Evolutionary conservation across 2,888 invertebrate genomes (phyloP).

Genomic region (Venusia cambrica): DNA sequence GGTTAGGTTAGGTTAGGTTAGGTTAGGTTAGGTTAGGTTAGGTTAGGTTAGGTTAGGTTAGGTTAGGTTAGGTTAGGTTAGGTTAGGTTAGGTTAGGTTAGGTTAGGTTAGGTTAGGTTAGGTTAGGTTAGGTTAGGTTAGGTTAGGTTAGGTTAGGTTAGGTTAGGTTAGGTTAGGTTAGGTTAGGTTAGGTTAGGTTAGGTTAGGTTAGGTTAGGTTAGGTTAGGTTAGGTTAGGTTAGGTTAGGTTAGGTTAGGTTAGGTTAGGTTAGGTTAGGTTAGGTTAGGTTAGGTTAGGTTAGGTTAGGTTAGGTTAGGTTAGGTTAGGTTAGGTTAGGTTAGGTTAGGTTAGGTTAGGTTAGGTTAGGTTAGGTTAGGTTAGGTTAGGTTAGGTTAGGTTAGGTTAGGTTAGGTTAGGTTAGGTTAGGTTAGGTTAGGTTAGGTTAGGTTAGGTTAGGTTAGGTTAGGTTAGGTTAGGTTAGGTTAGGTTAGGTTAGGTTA

Average conservation of each 20-base stretch:
- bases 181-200: slow-evolving; percentile 18
- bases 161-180: slow-evolving; percentile 17
- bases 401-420: slow-evolving; percentile 24
- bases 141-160: slow-evolving; percentile 23
- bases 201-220: slow-evolving; percentile 22
- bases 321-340: no score
- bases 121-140: slow-evolving; percentile 24
- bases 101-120: slow-evolving; percentile 16
- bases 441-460: slow-evolving; percentile 29
- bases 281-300: slow-evolving; percentile 20
- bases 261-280: slow-evolving; percentile 27
- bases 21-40: slow-evolving; percentile 19
- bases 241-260: slow-evolving; percentile 25
- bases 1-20: slow-evolving; percentile 24
- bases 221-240: slow-evolving; percentile 23
- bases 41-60: slow-evolving; percentile 15
- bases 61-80: slow-evolving; percentile 19
- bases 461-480: slow-evolving; percentile 24
- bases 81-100: slow-evolving; percentile 16
- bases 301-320: slow-evolving; percentile 21
- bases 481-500: slow-evolving; percentile 33
- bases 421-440: slow-evolving; percentile 21
- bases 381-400: slow-evolving; percentile 21
- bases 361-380: slow-evolving; percentile 20
- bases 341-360: slow-evolving; percentile 22